Evolutionary conservation across 2,113 vertebrate genomes (phyloP), one percentile per base, ranked within the genome.

Genomic region (Himantopus leucocephalus): DNA sequence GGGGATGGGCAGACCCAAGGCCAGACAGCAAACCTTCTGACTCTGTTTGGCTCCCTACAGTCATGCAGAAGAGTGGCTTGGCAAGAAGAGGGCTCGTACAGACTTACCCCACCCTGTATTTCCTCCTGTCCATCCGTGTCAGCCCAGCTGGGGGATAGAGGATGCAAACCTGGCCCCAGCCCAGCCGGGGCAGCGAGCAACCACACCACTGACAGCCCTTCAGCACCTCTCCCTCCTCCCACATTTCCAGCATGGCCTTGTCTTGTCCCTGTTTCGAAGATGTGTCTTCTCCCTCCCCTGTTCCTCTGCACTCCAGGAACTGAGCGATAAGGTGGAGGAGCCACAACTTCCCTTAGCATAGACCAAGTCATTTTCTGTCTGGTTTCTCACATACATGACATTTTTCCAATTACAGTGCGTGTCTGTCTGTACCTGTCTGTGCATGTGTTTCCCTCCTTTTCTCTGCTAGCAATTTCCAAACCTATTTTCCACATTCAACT

Each of bases 21-120:
- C 9, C 43, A 70, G 32, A 74, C 79, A 85, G 11, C 24, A 80
- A 32, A 35, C 15, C 23, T 64, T 68, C n/a, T 58, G 19, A 5
- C 10, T 32, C 47, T 23, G 4, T 34, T 90, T 2, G 1, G 19
- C 23, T 68, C 27, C 22, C 53, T 32, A 0, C 2, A 0, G 35
- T 41, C 34, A 47, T 17, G 45, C 45, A 85, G 67, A 79, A 75
- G 27, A 13, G 18, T 39, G 34, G 30, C 19, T 62, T 76, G n/a
- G 24, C 27, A 72, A 68, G 50, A 53, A 16, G 19, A 79, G 15
- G 39, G 21, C 34, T 91, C 0, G 0, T 26, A 37, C 7, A 68
- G 52, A 29, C 37, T 30, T 35, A n/a, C 5, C 26, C 11, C 11
- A 43, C 4, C 5, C 5, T n/a, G 13, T n/a, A 26, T 56, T 26